These are phyloP conservation scores for Heliconius charithonia DNA, from an alignment of 2,888 invertebrate species.

Conservation along the genomic window DNA sequence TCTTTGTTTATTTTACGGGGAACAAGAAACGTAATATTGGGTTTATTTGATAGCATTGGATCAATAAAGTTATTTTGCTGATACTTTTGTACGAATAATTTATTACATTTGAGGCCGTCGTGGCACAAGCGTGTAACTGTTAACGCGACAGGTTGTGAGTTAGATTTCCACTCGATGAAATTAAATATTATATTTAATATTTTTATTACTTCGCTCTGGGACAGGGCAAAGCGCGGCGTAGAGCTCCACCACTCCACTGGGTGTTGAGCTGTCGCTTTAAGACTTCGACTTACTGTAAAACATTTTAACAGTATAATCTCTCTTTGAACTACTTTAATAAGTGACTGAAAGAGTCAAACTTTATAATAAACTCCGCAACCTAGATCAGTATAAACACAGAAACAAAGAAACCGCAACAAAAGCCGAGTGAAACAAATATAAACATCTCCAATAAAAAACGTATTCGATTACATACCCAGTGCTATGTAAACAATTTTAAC, in stretches of 20 bases:
- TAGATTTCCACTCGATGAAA: no score
- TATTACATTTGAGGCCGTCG: no score
- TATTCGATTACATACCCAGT: slow-evolving; percentile 29
- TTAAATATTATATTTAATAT: no score
- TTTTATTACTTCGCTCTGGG: no score
- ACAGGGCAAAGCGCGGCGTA: no score
- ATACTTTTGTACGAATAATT: background rate
- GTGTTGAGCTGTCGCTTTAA: no score
- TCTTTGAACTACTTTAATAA: no score
- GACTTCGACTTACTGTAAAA: no score
- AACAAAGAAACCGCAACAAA: slow-evolving; percentile 27
- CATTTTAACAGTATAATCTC: background rate
- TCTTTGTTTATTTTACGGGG: slow-evolving; percentile 4
- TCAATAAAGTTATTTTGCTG: background rate
- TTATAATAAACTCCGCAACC: background rate
- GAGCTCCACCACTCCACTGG: no score
- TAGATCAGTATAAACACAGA: background rate
- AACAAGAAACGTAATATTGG: background rate
- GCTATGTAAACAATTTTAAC: slow-evolving; percentile 32
- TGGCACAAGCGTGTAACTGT: no score
- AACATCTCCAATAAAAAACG: slow-evolving; percentile 30
- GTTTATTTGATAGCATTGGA: background rate
- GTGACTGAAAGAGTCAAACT: background rate
- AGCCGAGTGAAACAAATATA: slow-evolving; percentile 28
- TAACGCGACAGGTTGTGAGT: no score